Evolutionary conservation across 2,113 vertebrate species (phyloP).

Genomic region (Ramphastos sulfuratus): DNA sequence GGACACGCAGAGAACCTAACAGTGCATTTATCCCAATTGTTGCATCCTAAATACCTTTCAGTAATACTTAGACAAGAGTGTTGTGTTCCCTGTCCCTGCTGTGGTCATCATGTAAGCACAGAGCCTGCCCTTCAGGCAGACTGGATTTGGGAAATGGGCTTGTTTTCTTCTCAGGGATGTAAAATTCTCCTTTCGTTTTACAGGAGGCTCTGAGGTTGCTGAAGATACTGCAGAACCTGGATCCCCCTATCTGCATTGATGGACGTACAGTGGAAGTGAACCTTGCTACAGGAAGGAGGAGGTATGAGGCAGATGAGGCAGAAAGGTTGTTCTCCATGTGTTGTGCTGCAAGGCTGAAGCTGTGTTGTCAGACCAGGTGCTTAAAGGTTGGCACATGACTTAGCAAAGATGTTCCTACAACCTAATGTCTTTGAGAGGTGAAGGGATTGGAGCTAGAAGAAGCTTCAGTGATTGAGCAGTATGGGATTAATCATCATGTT

Average conservation of each 20-base stretch:
- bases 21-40: not conserved
- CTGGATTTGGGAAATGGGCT: not conserved
- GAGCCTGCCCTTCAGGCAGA: not conserved
- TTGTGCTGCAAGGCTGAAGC: not conserved
- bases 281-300: conserved; percentile 85
- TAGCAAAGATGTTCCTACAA: not conserved
- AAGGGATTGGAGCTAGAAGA: not conserved
- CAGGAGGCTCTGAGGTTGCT: conserved; percentile 93
- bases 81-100: not conserved
- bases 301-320: conserved; percentile 49
- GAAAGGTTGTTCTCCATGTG: not conserved
- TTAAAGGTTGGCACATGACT: not conserved
- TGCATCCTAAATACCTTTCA: not conserved
- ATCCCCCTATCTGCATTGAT: conserved; percentile 90
- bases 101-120: not conserved
- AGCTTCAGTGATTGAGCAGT: not conserved
- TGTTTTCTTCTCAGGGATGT: not conserved
- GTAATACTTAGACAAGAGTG: not conserved
- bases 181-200: conserved; percentile 20
- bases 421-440: not conserved
- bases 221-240: conserved; percentile 90
- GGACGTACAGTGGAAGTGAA: conserved; percentile 92
- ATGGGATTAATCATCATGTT: not conserved
- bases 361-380: not conserved
- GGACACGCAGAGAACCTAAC: not conserved